Base-by-base conservation (phyloP, 1,140 invertebrate species). In the Drosophila cardini region DNA sequence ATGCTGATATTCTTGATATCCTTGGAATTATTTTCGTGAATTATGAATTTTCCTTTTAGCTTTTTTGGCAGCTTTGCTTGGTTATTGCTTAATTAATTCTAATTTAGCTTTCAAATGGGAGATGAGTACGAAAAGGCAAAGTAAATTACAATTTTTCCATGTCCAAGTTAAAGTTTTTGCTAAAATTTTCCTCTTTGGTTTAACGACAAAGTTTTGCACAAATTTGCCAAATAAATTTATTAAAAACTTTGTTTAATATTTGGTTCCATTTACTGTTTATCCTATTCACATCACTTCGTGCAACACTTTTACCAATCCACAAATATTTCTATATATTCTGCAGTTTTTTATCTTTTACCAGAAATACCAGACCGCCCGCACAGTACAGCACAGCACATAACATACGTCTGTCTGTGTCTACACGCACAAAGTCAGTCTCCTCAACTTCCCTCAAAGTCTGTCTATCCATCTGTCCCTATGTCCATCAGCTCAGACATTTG, bases 401-500 rank as follows among this genome's bases (percentile, higher is more conserved):
- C 8, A 40, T 42, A 46, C 6, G 50, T 36, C 46, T 61, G 57
- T 34, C 15, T 61, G 57, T 21, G n/a, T 15, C 40, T 55, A 18
- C 34, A 16, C 11, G 2, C 21, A 26, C 21, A 3, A 26, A 26
- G 21, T 26, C 21, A 8, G 42, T 34, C 9, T 56, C 13, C 15
- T 6, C 50, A 16, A 56, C 34, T 32, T 62, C 15, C 32, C 34
- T 10, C 7, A 34, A 30, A n/a, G 26, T 16, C 26, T 11, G 46
- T 15, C 32, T 50, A 15, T n/a, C 26, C 26, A 32, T 8, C 34
- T 62, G 46, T 32, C 40, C 42, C 72, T 50, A 42, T 70, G 61
- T 78, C 70, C 72, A 79, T 84, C 80, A 84, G 62, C 53, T 65
- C 63, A 78, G 82, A 82, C 75, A 69, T 78, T 56, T 57, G 68